phyloP scores from a whole-genome alignment of 1,140 invertebrate species.

The Drosophila kikkawai region DNA sequence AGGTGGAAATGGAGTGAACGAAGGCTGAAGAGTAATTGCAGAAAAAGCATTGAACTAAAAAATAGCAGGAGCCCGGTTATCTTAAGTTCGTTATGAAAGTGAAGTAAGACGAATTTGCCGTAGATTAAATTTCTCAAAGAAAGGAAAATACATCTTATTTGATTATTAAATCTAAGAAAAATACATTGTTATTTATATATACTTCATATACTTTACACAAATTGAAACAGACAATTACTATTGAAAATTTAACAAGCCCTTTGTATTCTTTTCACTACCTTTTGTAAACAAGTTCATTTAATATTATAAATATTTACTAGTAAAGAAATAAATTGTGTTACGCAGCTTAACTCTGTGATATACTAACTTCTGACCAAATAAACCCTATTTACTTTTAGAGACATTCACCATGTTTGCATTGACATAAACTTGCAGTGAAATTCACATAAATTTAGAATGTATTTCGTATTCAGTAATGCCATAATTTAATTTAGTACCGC shows the following conservation, averaged over 20 bases:
- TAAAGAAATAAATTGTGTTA: neutral
- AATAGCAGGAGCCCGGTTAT: constrained; percentile 16
- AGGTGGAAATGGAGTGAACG: constrained; percentile 68
- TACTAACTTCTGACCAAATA: neutral
- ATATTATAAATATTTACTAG: neutral
- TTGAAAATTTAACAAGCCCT: too few species aligned
- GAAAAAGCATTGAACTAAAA: constrained; percentile 49
- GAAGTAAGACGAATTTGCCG: neutral
- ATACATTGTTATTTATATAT: too few species aligned
- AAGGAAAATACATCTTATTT: neutral
- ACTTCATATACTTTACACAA: too few species aligned
- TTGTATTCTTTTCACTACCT: neutral
- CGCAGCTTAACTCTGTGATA: neutral
- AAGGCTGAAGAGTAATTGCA: constrained; percentile 31
- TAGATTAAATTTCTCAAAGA: neutral
- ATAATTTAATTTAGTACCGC: constrained; percentile 80
- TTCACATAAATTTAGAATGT: constrained; percentile 54
- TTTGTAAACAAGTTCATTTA: neutral
- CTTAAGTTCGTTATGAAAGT: constrained; percentile 20
- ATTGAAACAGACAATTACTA: too few species aligned
- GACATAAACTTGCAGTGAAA: constrained; percentile 34
- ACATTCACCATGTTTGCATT: constrained; percentile 24
- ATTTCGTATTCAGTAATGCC: constrained; percentile 63
- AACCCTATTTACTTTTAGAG: constrained; percentile 14
- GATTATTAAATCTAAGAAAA: neutral